Base-by-base conservation (phyloP, 2,797 vertebrate genomes). In the Graptemys geographica region DNA sequence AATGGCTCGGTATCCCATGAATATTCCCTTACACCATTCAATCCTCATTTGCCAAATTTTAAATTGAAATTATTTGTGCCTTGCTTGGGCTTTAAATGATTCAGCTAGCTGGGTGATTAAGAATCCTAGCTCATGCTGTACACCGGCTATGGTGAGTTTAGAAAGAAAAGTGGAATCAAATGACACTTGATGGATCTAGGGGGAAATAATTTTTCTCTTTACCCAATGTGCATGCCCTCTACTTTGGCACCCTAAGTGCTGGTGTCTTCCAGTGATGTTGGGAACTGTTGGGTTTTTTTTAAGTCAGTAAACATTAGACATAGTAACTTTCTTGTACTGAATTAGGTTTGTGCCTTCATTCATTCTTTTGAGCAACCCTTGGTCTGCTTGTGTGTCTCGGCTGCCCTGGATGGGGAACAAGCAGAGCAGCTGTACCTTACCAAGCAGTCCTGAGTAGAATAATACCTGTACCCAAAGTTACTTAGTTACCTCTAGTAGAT, bases 281-380 rank as follows among this genome's bases (percentile, higher is more conserved):
- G 92, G 86, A 88, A 92, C 93, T 93, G 83, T 92, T 96, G 76
- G 89, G 52, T 94, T 95, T 90, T 96, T 83, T 91, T 92, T 85
- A 93, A 97, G 94, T 94, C 97, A 97, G 83, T 53, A 87, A 93
- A 90, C 33, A 53, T 90, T 90, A 96, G 94, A 94, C 82, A 92
- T 53, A 85, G 93, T 90, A 94, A 94, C 96, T 95, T 97, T 97
- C 92, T 94, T 97, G 86, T 95, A 88, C 81, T 97, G 78, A 97
- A 96, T 97, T 97, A 98, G 92, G 89, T 90, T 1, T 76, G 86
- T 88, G 95, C 86, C 95, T 95, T 97, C 21, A 2, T 92, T 96
- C 94, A 23, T 72, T 95, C 86, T 65, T 95, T 86, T 94, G 95
- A 94, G 76, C 89, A 96, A 84, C 84, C 95, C 98, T 98, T 98